phyloP scores from a whole-genome alignment of 2,888 invertebrate species.

The Neoitamus cyanurus region DNA sequence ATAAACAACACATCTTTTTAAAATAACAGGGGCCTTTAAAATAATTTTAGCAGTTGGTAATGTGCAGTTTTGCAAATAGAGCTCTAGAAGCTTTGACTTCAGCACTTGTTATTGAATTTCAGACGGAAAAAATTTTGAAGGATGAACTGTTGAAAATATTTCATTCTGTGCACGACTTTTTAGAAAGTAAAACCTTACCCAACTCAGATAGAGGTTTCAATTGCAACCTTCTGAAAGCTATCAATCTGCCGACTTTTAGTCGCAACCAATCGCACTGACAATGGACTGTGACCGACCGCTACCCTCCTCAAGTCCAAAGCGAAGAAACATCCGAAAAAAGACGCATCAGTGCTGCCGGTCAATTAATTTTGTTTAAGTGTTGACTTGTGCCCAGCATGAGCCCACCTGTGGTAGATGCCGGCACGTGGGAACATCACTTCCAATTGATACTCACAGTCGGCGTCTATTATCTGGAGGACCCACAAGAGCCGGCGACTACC shows the following conservation, averaged over 20 bases:
- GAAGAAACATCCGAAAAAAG: background rate
- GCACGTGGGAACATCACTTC: conserved; percentile 14
- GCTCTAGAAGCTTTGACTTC: too few species aligned
- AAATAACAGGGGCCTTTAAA: too few species aligned
- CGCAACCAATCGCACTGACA: background rate
- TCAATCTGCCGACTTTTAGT: background rate
- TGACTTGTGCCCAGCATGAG: conserved; percentile 27
- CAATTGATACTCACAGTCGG: background rate
- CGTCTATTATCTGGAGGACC: background rate
- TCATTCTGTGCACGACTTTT: too few species aligned
- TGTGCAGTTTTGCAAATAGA: too few species aligned
- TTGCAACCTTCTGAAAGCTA: background rate
- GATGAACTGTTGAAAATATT: too few species aligned
- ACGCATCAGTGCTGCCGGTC: background rate
- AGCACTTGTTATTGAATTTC: too few species aligned
- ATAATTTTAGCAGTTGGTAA: too few species aligned
- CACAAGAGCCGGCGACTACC: background rate
- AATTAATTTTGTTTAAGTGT: background rate
- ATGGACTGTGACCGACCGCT: background rate
- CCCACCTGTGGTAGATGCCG: background rate
- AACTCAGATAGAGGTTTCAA: too few species aligned
- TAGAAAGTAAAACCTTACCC: too few species aligned
- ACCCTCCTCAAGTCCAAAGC: background rate
- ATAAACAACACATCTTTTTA: too few species aligned
- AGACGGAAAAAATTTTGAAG: too few species aligned